These are phyloP conservation scores for Podotricha telesiphe DNA, from an alignment of 2,888 invertebrate genomes.

Conservation along the genomic window DNA sequence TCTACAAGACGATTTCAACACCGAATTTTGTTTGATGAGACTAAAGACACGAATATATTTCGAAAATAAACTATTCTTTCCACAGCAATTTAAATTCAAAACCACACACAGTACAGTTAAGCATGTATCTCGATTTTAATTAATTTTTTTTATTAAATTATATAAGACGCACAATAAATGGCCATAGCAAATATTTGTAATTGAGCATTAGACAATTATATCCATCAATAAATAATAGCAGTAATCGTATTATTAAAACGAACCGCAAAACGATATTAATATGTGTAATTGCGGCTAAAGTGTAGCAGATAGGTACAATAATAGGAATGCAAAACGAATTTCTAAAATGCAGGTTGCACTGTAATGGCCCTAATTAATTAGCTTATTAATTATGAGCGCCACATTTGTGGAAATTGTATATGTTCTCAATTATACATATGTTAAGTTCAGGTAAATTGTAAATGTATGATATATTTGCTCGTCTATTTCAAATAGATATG, in stretches of 20 bases:
- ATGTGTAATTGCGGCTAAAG: conserved; percentile 33
- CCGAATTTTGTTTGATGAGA: no score
- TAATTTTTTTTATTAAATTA: no score
- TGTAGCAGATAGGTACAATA: conserved; percentile 40
- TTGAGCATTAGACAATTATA: conserved; percentile 8
- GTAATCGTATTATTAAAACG: conserved; percentile 33
- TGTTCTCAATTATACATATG: conserved; percentile 19
- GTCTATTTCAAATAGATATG: conserved; percentile 1
- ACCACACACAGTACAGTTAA: no score
- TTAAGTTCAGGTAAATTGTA: conserved; percentile 1
- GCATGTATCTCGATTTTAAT: background rate
- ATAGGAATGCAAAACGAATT: conserved; percentile 48
- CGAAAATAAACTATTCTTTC: no score
- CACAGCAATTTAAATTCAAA: no score
- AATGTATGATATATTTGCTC: background rate
- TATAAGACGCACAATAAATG: background rate
- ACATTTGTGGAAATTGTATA: conserved; percentile 52
- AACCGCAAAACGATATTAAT: conserved; percentile 38
- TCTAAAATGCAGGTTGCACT: conserved; percentile 53
- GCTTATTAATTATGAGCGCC: conserved; percentile 61
- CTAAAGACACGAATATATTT: no score
- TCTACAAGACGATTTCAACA: no score
- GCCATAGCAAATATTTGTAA: conserved; percentile 3
- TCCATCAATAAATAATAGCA: conserved; percentile 8
- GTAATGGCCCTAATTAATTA: conserved; percentile 60